phyloP scores from a whole-genome alignment of 2,888 invertebrate genomes.

The Eremobia ochroleuca region DNA sequence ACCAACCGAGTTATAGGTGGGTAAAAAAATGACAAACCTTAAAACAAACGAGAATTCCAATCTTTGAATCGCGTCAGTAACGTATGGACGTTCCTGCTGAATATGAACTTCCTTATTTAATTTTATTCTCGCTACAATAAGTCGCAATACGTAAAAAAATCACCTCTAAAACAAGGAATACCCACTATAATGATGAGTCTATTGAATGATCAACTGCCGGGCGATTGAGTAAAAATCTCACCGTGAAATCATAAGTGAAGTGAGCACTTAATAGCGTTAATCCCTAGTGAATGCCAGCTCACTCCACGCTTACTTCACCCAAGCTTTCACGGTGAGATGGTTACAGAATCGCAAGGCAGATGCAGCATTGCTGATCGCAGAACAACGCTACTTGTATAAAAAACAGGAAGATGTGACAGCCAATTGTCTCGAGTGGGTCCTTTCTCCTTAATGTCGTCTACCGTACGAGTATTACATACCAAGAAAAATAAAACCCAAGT shows the following conservation, averaged over 20 bases:
- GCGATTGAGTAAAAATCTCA: no score
- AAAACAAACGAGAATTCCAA: not conserved
- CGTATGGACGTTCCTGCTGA: not conserved
- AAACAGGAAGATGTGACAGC: not conserved
- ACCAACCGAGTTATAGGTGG: not conserved
- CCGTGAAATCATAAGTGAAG: no score
- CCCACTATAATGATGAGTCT: not conserved
- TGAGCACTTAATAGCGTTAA: no score
- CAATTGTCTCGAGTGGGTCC: not conserved
- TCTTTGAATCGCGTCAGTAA: not conserved
- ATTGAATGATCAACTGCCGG: not conserved
- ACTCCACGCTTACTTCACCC: no score
- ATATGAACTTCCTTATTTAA: no score
- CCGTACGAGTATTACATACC: not conserved
- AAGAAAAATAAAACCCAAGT: constrained; percentile 33
- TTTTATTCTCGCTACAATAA: not conserved
- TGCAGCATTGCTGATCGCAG: not conserved
- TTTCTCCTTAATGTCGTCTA: not conserved
- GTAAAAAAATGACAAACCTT: not conserved
- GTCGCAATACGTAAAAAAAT: not conserved
- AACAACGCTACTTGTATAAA: not conserved
- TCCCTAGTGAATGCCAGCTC: no score
- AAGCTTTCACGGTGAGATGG: no score
- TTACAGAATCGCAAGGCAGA: no score
- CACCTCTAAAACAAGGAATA: not conserved